phyloP scores from a whole-genome alignment of 2,888 invertebrate species.

The Arrhopalites spinosus region DNA sequence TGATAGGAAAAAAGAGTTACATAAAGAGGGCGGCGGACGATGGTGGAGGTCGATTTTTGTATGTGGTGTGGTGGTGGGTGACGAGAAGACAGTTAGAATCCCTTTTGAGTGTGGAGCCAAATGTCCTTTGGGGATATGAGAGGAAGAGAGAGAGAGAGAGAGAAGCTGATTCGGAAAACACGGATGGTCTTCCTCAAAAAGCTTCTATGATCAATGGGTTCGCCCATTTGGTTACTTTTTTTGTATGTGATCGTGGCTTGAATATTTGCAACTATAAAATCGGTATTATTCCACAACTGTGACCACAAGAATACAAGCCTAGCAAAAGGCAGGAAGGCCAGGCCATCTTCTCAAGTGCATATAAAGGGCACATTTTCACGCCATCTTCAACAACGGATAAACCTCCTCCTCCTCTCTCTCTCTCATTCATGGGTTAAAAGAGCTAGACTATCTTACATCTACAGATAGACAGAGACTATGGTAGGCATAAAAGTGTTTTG shows the following conservation, averaged over 20 bases:
- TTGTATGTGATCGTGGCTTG: slow-evolving; percentile 56
- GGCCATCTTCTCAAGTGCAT: slow-evolving; percentile 54
- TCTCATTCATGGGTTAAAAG: slow-evolving; percentile 31
- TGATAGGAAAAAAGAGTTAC: slow-evolving; percentile 22
- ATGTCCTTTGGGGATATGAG: slow-evolving; percentile 55
- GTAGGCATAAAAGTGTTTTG: not conserved
- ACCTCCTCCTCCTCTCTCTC: slow-evolving; percentile 33
- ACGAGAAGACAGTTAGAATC: slow-evolving; percentile 42
- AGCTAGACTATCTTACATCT: not conserved
- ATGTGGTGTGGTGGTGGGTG: slow-evolving; percentile 18
- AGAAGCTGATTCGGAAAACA: slow-evolving; percentile 40
- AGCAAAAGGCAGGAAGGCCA: not conserved
- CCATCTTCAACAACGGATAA: slow-evolving; percentile 55
- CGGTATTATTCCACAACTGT: slow-evolving; percentile 57
- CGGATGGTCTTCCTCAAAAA: slow-evolving; percentile 50
- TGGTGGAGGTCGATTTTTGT: slow-evolving; percentile 45
- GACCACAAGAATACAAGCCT: slow-evolving; percentile 55
- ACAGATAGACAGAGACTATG: not conserved
- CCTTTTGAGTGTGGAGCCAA: slow-evolving; percentile 45
- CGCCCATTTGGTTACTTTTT: slow-evolving; percentile 57
- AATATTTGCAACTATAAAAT: slow-evolving; percentile 57
- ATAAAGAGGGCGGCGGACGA: not conserved
- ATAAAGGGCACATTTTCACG: slow-evolving; percentile 57
- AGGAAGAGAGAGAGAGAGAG: no score
- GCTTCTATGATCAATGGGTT: slow-evolving; percentile 56